Percentiles rank a stretch among this genome's conserved stretches.
Evolutionary conservation across 2,888 invertebrate genomes (phyloP).

Genomic region (Drosophila pseudotakahashii): DNA sequence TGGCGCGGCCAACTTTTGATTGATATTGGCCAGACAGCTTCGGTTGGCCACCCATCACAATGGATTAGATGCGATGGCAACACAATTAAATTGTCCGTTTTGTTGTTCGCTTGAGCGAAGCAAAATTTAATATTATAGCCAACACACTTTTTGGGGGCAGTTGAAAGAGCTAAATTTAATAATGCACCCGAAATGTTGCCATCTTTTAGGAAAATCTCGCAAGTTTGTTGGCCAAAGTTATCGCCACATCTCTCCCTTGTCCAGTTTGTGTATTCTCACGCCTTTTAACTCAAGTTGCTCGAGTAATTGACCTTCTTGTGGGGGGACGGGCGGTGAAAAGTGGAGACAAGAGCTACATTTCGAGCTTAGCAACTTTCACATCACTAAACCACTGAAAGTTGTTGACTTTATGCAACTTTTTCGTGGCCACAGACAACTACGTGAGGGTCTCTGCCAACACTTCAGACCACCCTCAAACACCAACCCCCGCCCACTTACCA

Average conservation of each 20-base stretch:
- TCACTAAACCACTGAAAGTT: constrained; percentile 77
- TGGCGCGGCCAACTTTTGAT: constrained; percentile 46
- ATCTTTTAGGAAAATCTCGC: constrained; percentile 6
- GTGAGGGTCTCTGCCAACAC: constrained; percentile 50
- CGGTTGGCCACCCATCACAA: constrained; percentile 33
- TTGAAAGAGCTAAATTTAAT: constrained; percentile 17
- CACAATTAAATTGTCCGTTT: constrained; percentile 25
- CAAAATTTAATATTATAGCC: constrained; percentile 4
- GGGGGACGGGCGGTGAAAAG: constrained; percentile 15
- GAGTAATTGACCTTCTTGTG: constrained; percentile 70
- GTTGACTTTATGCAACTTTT: constrained; percentile 79
- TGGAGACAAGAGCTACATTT: constrained; percentile 28
- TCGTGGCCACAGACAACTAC: constrained; percentile 77
- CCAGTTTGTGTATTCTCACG: constrained; percentile 45
- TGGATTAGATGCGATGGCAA: constrained; percentile 27
- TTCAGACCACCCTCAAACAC: constrained; percentile 14
- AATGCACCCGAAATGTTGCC: constrained; percentile 9
- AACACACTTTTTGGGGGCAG: background rate
- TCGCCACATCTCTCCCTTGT: constrained; percentile 23
- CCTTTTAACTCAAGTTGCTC: constrained; percentile 56
- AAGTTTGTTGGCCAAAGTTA: constrained; percentile 23
- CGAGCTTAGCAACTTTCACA: constrained; percentile 74
- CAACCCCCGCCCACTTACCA: background rate
- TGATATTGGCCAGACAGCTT: constrained; percentile 51
- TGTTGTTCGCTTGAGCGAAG: background rate